phyloP scores from a whole-genome alignment of 2,113 vertebrate species.

The Tragelaphus scriptus region DNA sequence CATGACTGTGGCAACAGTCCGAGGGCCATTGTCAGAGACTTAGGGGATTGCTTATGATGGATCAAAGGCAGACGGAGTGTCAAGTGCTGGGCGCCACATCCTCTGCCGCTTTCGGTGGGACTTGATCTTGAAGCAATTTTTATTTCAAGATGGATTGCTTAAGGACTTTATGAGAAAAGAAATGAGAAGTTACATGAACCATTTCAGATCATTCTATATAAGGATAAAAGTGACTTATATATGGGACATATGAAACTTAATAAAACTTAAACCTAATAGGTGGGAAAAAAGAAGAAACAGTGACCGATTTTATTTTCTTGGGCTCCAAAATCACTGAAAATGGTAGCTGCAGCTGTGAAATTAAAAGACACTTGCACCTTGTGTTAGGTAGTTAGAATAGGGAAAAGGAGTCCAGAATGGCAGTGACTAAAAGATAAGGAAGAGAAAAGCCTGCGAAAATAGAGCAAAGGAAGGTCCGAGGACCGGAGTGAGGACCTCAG shows the following conservation, averaged over 20 bases:
- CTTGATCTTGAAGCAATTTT: not conserved
- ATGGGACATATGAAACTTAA: not conserved
- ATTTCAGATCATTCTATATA: too few species aligned
- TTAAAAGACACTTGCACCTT: not conserved
- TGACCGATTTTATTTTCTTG: not conserved
- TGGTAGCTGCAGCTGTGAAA: not conserved
- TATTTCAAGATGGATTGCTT: not conserved
- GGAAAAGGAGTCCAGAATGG: too few species aligned
- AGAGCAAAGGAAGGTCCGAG: too few species aligned
- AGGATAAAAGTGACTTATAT: not conserved
- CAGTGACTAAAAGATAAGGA: too few species aligned
- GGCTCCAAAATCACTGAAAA: not conserved
- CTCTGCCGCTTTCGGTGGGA: not conserved
- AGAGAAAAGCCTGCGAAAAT: too few species aligned
- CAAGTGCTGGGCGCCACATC: not conserved
- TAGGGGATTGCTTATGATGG: not conserved
- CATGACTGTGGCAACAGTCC: not conserved
- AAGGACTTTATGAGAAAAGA: not conserved
- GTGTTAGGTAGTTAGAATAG: too few species aligned
- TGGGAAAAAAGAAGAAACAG: not conserved
- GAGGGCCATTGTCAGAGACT: not conserved
- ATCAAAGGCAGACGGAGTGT: not conserved
- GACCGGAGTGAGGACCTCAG: too few species aligned
- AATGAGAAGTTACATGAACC: not conserved
- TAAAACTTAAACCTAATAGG: not conserved